A percentile compares a stretch with the other conserved stretches of the same genome.
phyloP scores from a whole-genome alignment of 2,888 invertebrate genomes.

The Heteromurus nitidus region DNA sequence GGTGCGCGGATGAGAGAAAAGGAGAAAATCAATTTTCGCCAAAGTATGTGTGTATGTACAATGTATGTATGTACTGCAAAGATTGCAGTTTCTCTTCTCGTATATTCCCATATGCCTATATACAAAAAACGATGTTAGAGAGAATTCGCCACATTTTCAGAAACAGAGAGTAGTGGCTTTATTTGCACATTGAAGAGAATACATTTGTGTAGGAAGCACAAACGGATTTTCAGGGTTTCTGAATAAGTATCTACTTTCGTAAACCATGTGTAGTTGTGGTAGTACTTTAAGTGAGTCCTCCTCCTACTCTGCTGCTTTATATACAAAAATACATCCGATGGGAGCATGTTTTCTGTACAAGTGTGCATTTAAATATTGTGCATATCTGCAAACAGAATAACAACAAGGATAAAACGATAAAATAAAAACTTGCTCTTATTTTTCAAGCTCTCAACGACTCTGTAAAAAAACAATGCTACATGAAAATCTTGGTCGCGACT shows the following conservation, averaged over 20 bases:
- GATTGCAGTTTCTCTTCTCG: constrained; percentile 50
- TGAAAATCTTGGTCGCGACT: no score
- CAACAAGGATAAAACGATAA: not conserved
- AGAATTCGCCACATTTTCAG: no score
- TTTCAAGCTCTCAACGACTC: not conserved
- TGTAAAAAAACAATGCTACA: not conserved
- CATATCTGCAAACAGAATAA: no score
- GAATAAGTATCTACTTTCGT: not conserved
- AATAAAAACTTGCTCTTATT: not conserved
- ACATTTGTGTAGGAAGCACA: not conserved
- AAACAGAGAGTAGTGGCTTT: not conserved
- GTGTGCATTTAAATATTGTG: not conserved
- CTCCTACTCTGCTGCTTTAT: not conserved
- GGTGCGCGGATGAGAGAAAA: constrained; percentile 8
- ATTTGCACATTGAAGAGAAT: not conserved
- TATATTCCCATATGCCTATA: not conserved
- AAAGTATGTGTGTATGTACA: constrained; percentile 39
- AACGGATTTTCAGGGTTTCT: not conserved
- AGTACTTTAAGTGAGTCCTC: not conserved
- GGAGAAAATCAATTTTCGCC: constrained; percentile 61
- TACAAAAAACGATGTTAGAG: not conserved
- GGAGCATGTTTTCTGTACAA: not conserved
- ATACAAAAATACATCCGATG: not conserved
- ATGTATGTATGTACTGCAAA: constrained; percentile 51
- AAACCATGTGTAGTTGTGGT: constrained; percentile 2